Evolutionary conservation across 2,888 invertebrate genomes (phyloP).

Genomic region (Dioctria rufipes): DNA sequence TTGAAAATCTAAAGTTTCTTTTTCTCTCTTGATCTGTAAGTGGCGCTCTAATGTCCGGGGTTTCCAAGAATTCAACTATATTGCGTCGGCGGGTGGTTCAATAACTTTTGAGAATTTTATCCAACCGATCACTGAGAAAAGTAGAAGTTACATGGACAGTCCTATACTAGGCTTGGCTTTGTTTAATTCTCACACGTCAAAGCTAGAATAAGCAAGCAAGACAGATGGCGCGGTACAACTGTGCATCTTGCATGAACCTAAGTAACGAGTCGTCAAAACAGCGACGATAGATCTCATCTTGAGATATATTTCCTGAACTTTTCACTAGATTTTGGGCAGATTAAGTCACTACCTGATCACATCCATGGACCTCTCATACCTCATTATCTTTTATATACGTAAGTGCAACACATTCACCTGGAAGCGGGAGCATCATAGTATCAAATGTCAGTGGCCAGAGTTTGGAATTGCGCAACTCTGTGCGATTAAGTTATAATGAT

Average conservation of each 20-base stretch:
- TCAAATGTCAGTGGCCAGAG: slow-evolving; percentile 8
- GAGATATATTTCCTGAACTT: slow-evolving; percentile 5
- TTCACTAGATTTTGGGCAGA: neutral
- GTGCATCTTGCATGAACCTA: too few species aligned
- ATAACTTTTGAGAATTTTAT: slow-evolving; percentile 2
- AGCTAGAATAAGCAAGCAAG: too few species aligned
- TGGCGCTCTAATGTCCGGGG: slow-evolving; percentile 4
- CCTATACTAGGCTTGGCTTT: neutral
- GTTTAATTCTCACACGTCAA: neutral
- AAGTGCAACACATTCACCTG: slow-evolving; percentile 33
- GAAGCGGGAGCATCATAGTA: neutral
- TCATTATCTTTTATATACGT: neutral
- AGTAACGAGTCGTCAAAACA: neutral
- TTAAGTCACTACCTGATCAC: too few species aligned
- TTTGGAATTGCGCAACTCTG: slow-evolving; percentile 10
- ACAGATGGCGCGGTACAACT: neutral
- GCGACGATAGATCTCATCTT: slow-evolving; percentile 29
- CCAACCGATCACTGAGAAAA: slow-evolving; percentile 6
- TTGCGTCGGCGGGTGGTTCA: slow-evolving; percentile 13
- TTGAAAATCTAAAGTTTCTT: slow-evolving; percentile 19
- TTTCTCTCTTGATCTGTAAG: neutral
- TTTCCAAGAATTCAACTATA: neutral
- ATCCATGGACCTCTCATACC: neutral
- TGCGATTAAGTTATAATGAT: slow-evolving; percentile 1
- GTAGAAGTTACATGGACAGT: neutral